phyloP scores from a whole-genome alignment of 2,113 vertebrate species.

The Rousettus leschenaultii region DNA sequence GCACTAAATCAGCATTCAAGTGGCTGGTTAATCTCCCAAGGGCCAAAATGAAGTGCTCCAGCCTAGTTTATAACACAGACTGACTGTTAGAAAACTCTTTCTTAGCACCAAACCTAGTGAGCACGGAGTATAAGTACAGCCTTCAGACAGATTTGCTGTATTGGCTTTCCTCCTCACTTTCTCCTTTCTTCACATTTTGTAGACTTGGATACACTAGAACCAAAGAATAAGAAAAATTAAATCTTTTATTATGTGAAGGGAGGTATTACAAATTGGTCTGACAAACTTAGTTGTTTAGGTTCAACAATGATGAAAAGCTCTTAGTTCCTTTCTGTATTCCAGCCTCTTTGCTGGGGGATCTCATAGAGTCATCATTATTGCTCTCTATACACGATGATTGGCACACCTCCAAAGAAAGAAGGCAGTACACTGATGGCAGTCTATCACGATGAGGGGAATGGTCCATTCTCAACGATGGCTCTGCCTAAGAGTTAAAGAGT shows the following conservation, averaged over 20 bases:
- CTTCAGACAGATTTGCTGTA: neutral
- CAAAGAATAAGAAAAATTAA: neutral
- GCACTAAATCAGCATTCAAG: conserved; percentile 57
- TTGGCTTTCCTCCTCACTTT: neutral
- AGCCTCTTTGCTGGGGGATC: neutral
- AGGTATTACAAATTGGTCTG: neutral
- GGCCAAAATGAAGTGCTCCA: conserved; percentile 49
- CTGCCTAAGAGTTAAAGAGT: neutral
- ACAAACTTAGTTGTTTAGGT: neutral
- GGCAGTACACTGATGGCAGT: neutral
- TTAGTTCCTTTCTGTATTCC: neutral
- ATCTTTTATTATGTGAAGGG: neutral
- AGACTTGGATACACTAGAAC: neutral
- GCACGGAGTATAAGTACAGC: neutral
- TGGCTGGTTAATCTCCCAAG: conserved; percentile 55
- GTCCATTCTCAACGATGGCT: neutral
- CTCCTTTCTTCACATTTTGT: conserved; percentile 15
- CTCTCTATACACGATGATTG: neutral
- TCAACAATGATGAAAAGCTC: neutral
- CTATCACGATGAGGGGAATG: too few relatives aligned
- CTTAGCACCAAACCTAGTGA: neutral
- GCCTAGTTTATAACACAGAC: conserved; percentile 51
- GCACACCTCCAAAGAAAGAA: neutral
- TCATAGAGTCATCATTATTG: neutral
- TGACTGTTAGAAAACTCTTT: conserved; percentile 45